Percentiles rank a stretch among this genome's conserved stretches.
Evolutionary conservation across 2,888 invertebrate genomes (phyloP).

Genomic region (Drosophila nigritarsus): DNA sequence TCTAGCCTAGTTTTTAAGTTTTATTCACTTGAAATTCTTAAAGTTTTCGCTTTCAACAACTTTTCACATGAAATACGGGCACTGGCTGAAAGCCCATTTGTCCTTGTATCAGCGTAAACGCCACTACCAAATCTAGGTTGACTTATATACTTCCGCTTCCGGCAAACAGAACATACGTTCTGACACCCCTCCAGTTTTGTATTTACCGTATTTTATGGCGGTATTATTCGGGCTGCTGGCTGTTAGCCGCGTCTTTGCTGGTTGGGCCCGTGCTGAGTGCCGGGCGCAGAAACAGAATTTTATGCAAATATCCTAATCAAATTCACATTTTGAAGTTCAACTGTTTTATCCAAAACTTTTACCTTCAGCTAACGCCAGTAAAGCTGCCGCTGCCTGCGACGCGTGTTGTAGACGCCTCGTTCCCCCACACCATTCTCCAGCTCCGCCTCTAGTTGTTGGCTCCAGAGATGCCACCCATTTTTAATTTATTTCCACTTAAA

Average conservation of each 20-base stretch:
- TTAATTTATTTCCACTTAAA: slow-evolving; percentile 84
- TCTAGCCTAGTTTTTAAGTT: slow-evolving; percentile 15
- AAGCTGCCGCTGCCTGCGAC: slow-evolving; percentile 53
- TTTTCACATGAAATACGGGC: slow-evolving; percentile 48
- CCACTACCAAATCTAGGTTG: slow-evolving; percentile 79
- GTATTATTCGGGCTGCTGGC: slow-evolving; percentile 44
- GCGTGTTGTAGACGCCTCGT: slow-evolving; percentile 59
- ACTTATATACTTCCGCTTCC: slow-evolving; percentile 83
- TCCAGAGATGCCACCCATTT: slow-evolving; percentile 81
- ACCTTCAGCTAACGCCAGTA: slow-evolving; percentile 52
- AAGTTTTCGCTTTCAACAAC: slow-evolving; percentile 45
- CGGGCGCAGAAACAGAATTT: slow-evolving; percentile 79
- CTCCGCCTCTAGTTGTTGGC: slow-evolving; percentile 4
- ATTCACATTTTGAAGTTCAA: slow-evolving; percentile 85
- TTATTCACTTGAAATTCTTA: slow-evolving; percentile 26
- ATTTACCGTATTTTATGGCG: slow-evolving; percentile 65
- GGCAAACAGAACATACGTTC: slow-evolving; percentile 73
- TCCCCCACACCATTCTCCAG: slow-evolving; percentile 11
- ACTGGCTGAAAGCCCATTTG: slow-evolving; percentile 74
- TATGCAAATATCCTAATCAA: slow-evolving; percentile 86
- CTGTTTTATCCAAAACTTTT: slow-evolving; percentile 84
- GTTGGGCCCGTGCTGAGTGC: slow-evolving; percentile 34
- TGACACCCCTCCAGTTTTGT: slow-evolving; percentile 41
- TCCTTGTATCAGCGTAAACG: slow-evolving; percentile 76
- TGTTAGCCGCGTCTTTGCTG: slow-evolving; percentile 3